Conservation (phyloP, 2,797 vertebrate species). For the Astyanax mexicanus region DNA sequence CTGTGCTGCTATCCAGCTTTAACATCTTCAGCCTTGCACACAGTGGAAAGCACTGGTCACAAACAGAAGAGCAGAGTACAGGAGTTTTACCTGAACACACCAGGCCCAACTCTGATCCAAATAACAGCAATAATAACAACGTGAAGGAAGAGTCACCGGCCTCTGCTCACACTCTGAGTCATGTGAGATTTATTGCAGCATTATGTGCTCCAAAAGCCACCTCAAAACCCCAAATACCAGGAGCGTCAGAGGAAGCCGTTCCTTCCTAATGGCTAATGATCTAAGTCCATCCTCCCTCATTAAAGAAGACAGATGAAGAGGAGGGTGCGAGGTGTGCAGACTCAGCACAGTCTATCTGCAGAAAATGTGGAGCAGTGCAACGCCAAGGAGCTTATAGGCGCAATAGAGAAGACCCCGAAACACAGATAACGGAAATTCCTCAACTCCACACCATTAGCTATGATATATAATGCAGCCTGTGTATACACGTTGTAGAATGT, state of each 20-base stretch:
- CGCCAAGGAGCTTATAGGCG: conserved; percentile 27
- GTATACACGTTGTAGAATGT: background rate
- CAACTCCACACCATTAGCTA: conserved; percentile 9
- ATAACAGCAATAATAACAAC: conserved; percentile 12
- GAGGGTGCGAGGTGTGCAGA: conserved; percentile 56
- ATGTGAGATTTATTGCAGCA: conserved; percentile 55
- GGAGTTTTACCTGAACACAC: background rate
- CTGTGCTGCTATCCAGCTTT: background rate
- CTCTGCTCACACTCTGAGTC: conserved; percentile 11
- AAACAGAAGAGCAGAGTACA: conserved; percentile 8
- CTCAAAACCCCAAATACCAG: conserved; percentile 45
- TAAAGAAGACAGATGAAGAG: conserved; percentile 60
- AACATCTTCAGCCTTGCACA: conserved; percentile 22
- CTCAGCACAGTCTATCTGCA: conserved; percentile 53
- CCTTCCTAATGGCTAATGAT: conserved; percentile 64
- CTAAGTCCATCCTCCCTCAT: conserved; percentile 59
- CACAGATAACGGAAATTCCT: conserved; percentile 40
- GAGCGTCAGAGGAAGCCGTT: conserved; percentile 52
- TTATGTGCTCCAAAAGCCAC: conserved; percentile 52
- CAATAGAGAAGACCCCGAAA: conserved; percentile 16
- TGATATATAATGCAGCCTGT: background rate
- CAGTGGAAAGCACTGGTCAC: background rate
- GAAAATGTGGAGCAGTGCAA: conserved; percentile 35
- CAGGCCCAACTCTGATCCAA: conserved; percentile 11
- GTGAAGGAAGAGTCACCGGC: conserved; percentile 44